Percentiles rank a stretch among this genome's conserved stretches.
Evolutionary conservation across 2,888 invertebrate species (phyloP).

Genomic region (Eristalis arbustorum): DNA sequence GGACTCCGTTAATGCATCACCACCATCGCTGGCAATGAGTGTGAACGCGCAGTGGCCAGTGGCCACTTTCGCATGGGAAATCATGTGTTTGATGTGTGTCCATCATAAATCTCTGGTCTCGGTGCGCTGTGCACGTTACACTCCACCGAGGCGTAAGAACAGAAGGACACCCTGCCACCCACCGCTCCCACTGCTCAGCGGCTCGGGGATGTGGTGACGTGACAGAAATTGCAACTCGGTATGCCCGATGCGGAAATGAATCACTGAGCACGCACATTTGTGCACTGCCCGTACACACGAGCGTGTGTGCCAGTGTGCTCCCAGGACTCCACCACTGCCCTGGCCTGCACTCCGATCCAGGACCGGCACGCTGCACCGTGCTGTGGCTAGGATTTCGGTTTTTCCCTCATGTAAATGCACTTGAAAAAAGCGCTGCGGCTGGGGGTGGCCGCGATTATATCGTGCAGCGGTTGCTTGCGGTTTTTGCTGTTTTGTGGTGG

Average conservation of each 20-base stretch:
- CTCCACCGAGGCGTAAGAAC: slow-evolving; percentile 13
- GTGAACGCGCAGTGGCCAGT: background rate
- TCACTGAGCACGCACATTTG: slow-evolving; percentile 70
- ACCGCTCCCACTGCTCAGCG: slow-evolving; percentile 5
- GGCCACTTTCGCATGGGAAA: background rate
- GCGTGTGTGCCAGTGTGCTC: background rate
- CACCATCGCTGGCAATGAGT: background rate
- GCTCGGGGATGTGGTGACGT: slow-evolving; percentile 62
- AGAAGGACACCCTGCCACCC: slow-evolving; percentile 22
- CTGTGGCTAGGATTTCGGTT: slow-evolving; percentile 41
- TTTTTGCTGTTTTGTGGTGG: slow-evolving; percentile 46
- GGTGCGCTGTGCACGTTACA: background rate
- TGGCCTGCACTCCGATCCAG: slow-evolving; percentile 44
- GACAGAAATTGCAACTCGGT: slow-evolving; percentile 67
- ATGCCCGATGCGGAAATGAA: slow-evolving; percentile 68
- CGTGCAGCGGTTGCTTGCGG: background rate
- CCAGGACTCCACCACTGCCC: background rate
- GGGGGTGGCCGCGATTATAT: background rate
- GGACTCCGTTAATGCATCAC: background rate
- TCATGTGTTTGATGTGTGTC: slow-evolving; percentile 11
- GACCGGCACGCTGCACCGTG: slow-evolving; percentile 12
- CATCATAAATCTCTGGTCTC: slow-evolving; percentile 26
- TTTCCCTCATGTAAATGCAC: slow-evolving; percentile 33
- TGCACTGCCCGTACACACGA: slow-evolving; percentile 40
- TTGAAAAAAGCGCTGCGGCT: slow-evolving; percentile 42